Evolutionary conservation across 1,140 invertebrate species (phyloP), one percentile per base, ranked within the genome.

Genomic region (Drosophila repletoides): DNA sequence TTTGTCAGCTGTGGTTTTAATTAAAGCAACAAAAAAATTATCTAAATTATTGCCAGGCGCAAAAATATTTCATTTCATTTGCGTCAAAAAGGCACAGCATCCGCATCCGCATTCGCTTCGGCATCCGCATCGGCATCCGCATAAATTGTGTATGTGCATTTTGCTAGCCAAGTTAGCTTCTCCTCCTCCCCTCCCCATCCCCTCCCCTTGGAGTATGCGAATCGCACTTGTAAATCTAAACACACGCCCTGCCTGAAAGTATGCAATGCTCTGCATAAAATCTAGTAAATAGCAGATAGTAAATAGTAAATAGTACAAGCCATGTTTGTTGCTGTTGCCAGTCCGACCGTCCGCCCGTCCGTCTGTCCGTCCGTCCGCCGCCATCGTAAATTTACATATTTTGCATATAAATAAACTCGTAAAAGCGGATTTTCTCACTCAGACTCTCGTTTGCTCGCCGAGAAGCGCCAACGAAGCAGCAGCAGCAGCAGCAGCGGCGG

Each of bases 331-430:
- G 46, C 34, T 41, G 24, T n/a, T 66, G 26, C 31, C n/a, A n/a
- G n/a, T n/a, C n/a, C n/a, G n/a, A n/a, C n/a, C n/a, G n/a, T n/a
- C n/a, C n/a, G n/a, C n/a, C n/a, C n/a, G n/a, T n/a, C n/a, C n/a
- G n/a, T n/a, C n/a, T n/a, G n/a, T n/a, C n/a, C n/a, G n/a, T n/a
- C n/a, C n/a, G n/a, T n/a, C n/a, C n/a, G n/a, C n/a, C n/a, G 19
- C 12, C 55, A 31, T 86, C 80, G 80, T 86, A 86, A 86, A 86
- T 86, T 86, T 86, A 76, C 80, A 86, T 86, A 87, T 86, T 86
- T 86, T 74, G 75, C 81, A 80, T 86, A 86, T 86, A 86, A 86
- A 86, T 86, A 86, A 66, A 66, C 63, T 60, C 45, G 63, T 52
- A 61, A 67, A 84, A 80, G 69, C 67, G 80, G 72, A 86, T 86